Percentiles rank a stretch among this genome's conserved stretches.
Conservation (phyloP, 2,797 vertebrate genomes). For the Allenopithecus nigroviridis region DNA sequence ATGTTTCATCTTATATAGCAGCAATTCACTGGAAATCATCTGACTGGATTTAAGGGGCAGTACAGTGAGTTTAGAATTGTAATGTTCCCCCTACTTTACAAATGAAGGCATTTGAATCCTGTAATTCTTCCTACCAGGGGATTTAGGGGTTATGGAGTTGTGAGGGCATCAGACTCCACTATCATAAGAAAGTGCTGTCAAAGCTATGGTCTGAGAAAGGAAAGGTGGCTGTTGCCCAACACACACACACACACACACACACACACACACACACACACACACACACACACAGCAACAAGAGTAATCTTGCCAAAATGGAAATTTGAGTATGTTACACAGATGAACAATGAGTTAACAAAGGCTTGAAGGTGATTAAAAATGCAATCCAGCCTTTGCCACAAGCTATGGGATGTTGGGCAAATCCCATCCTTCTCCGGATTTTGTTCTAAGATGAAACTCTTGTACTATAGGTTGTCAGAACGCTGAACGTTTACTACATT, state of each 20-base stretch:
- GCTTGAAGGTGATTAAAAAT: not conserved
- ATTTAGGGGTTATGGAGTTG: not conserved
- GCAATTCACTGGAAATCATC: not conserved
- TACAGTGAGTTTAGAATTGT: not conserved
- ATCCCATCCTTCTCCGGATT: not conserved
- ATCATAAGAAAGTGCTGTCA: not conserved
- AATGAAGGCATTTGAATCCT: not conserved
- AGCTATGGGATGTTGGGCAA: not conserved
- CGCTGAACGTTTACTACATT: not conserved
- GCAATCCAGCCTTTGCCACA: too few species aligned
- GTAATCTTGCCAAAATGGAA: not conserved
- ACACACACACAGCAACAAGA: not conserved
- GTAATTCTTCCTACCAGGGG: not conserved
- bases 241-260: not conserved
- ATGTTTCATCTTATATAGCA: not conserved
- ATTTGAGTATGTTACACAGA: not conserved
- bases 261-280: not conserved
- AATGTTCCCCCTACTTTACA: not conserved
- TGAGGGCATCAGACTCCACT: not conserved
- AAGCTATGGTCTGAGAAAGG: not conserved
- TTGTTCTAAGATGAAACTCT: not conserved
- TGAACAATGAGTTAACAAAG: not conserved
- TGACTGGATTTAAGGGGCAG: not conserved
- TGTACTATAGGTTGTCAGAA: not conserved
- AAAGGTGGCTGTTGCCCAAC: not conserved